A percentile compares a stretch with the other conserved stretches of the same genome.
Evolutionary conservation across 2,797 vertebrate species (phyloP).

Genomic region (Pygocentrus nattereri): DNA sequence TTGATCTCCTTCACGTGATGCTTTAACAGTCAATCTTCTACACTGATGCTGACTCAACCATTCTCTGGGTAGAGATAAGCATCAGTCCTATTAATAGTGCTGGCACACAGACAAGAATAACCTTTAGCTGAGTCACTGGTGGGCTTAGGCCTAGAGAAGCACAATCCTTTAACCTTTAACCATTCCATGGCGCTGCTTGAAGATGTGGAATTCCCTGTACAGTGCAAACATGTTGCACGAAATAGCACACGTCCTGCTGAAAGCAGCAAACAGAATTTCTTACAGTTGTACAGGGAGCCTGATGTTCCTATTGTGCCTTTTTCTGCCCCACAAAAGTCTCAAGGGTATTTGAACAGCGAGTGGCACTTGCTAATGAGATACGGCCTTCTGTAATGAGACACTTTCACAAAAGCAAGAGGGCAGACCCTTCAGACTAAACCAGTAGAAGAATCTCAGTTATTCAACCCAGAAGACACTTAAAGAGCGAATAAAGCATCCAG

Average conservation of each 20-base stretch:
- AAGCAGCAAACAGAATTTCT: not conserved
- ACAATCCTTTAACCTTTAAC: not conserved
- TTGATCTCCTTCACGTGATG: not conserved
- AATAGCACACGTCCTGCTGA: not conserved
- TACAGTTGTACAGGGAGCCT: not conserved
- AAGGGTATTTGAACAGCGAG: not conserved
- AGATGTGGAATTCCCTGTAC: no score
- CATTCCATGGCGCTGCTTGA: not conserved
- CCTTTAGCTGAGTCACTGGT: not conserved
- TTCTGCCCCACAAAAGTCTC: not conserved
- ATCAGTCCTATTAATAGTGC: slow-evolving; percentile 45
- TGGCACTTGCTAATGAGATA: not conserved
- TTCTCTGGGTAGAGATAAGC: slow-evolving; percentile 56
- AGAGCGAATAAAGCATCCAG: not conserved
- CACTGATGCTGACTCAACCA: slow-evolving; percentile 50
- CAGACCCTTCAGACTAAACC: not conserved
- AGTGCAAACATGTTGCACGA: not conserved
- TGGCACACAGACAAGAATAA: slow-evolving; percentile 24
- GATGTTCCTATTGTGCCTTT: not conserved
- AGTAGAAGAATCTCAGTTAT: slow-evolving; percentile 12
- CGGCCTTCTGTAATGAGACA: not conserved
- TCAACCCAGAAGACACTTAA: not conserved
- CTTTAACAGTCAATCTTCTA: not conserved
- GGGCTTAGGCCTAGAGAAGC: not conserved
- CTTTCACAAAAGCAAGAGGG: not conserved